phyloP scores from a whole-genome alignment of 2,113 vertebrate genomes.

The Suncus etruscus region DNA sequence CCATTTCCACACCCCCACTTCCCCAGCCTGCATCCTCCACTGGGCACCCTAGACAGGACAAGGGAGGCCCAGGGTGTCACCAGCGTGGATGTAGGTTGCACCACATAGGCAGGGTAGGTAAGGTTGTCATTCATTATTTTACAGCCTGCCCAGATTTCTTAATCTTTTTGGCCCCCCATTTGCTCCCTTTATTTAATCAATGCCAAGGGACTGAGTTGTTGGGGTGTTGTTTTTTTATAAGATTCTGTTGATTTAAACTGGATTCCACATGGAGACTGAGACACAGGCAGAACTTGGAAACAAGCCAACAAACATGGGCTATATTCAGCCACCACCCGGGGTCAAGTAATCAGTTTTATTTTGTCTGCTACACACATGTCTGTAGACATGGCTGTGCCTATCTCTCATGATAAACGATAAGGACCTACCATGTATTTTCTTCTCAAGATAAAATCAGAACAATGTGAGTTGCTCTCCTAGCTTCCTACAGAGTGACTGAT shows the following conservation, averaged over 20 bases:
- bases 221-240: neutral
- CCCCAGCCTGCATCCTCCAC: too few relatives aligned
- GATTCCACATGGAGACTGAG: slow-evolving; percentile 33
- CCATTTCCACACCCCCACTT: too few relatives aligned
- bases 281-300: slow-evolving; percentile 36
- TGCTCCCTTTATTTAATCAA: neutral
- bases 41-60: neutral
- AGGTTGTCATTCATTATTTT: neutral
- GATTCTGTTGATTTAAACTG: slow-evolving; percentile 19
- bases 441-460: slow-evolving; percentile 16
- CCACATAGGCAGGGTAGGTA: neutral
- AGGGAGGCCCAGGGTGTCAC: slow-evolving; percentile 45
- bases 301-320: neutral
- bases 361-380: too few relatives aligned
- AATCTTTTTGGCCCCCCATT: slow-evolving; percentile 65
- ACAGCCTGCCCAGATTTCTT: slow-evolving; percentile 45
- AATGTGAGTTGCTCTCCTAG: slow-evolving; percentile 12
- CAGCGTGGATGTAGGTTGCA: neutral
- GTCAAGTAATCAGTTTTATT: slow-evolving; percentile 47
- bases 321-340: slow-evolving; percentile 44
- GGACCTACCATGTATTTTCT: slow-evolving; percentile 19
- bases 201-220: neutral
- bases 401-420: too few relatives aligned
- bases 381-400: too few relatives aligned
- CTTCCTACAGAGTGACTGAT: slow-evolving; percentile 11